Base-by-base conservation (phyloP, 2,113 vertebrate genomes). In the Phalacrocorax pelagicus region DNA sequence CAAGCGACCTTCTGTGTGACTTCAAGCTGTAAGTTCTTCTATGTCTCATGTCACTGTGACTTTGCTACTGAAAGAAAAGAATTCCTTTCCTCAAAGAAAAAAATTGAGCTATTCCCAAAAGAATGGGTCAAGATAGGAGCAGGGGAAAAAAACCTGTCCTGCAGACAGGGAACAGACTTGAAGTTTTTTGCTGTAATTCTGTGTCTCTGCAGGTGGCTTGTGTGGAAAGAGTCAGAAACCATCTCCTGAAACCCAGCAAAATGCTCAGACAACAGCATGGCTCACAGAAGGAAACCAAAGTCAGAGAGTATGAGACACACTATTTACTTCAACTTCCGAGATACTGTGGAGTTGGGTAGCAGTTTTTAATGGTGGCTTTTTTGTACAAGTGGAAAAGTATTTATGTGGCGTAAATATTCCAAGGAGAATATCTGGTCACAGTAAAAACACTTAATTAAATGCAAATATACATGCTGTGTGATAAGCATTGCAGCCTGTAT, bases 221-320 rank as follows among this genome's bases (percentile, higher is more conserved):
- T 47, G 57, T 97, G 46, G 88, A 90, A 58, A 97, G 97, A 91
- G 92, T 99, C 46, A 98, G 98, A 97, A 98, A 94, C 69, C 97
- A 98, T 75, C 98, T 99, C 52, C 97, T 99, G 74, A 99, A 99
- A 98, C 98, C 98, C 55, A 98, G 98, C 92, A 98, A 98, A 97
- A 96, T 94, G 47, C 97, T 99, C 89, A 97, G 99, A 49, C 98
- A 99, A 40, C 97, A 98, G 24, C 97, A 99, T n/a, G 92, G 97
- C 46, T 88, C 91, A 44, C 97, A 99, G 87, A 98, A 97, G 88
- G 98, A 98, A n/a, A 74, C 92, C 74, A 99, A 98, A 99, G 97
- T 99, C 96, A 98, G 98, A 98, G 99, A 99, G 99, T 99, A 98
- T 92, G 99, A 89, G 65, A 58, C 23, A 8, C 26, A 58, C 10